These are phyloP conservation scores for Candoia aspera DNA, from an alignment of 2,113 vertebrate species.

Conservation along the genomic window DNA sequence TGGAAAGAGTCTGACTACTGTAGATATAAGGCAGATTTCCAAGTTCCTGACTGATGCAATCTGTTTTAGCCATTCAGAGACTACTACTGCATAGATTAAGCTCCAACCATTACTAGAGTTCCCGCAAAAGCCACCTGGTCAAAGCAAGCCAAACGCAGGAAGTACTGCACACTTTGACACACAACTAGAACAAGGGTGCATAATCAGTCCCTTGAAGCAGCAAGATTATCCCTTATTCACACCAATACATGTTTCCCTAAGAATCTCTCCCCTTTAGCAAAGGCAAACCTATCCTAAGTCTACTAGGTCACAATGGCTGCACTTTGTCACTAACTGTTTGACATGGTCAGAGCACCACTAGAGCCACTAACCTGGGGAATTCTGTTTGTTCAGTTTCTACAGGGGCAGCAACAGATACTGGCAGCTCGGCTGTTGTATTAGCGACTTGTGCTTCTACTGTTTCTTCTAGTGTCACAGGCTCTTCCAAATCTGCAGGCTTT, in stretches of 20 bases:
- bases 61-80: neutral
- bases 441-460: conserved; percentile 6
- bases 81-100: neutral
- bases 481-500: neutral
- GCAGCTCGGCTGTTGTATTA: neutral
- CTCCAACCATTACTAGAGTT: neutral
- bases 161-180: neutral
- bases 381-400: conserved; percentile 27
- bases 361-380: conserved; percentile 68
- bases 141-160: neutral
- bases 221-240: neutral
- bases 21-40: neutral
- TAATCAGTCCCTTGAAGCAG: neutral
- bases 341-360: neutral
- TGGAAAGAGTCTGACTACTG: neutral
- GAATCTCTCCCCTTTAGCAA: neutral
- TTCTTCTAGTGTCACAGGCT: neutral
- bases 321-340: neutral
- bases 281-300: neutral
- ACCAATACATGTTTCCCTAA: too few species aligned
- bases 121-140: neutral
- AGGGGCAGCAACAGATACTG: neutral
- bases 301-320: neutral
- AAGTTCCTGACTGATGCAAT: neutral
- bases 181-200: neutral